Evolutionary conservation across 1,140 invertebrate genomes (phyloP).

Genomic region (Linepithema humile): DNA sequence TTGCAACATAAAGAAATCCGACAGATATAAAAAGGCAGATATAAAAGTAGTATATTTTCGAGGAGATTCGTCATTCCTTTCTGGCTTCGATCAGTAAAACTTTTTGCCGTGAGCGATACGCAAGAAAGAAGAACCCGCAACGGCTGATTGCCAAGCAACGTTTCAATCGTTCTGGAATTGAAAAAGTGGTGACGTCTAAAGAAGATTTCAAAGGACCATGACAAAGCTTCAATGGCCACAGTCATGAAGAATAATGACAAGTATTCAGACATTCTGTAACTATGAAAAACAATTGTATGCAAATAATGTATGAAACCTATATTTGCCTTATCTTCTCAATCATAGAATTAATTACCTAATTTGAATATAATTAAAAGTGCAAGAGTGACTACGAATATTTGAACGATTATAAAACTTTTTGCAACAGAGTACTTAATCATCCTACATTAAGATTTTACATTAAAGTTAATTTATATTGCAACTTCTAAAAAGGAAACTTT

Average conservation of each 20-base stretch:
- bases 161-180: constrained; percentile 5
- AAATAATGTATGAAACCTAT: no score
- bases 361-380: not conserved
- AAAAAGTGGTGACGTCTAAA: not conserved
- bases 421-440: not conserved
- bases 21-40: constrained; percentile 10
- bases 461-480: not conserved
- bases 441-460: not conserved
- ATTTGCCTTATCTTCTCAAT: not conserved
- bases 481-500: not conserved
- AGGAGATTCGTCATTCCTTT: not conserved
- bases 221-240: not conserved
- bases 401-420: not conserved
- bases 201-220: not conserved
- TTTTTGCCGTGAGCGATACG: constrained; percentile 3
- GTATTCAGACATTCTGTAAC: not conserved
- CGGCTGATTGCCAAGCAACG: constrained; percentile 31
- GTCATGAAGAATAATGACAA: not conserved
- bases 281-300: no score
- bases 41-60: not conserved
- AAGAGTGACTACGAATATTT: not conserved
- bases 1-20: not conserved
- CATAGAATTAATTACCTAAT: not conserved
- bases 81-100: constrained; percentile 14
- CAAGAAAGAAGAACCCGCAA: not conserved